Evolutionary conservation across 2,113 vertebrate genomes (phyloP).

Genomic region (Origma solitaria): DNA sequence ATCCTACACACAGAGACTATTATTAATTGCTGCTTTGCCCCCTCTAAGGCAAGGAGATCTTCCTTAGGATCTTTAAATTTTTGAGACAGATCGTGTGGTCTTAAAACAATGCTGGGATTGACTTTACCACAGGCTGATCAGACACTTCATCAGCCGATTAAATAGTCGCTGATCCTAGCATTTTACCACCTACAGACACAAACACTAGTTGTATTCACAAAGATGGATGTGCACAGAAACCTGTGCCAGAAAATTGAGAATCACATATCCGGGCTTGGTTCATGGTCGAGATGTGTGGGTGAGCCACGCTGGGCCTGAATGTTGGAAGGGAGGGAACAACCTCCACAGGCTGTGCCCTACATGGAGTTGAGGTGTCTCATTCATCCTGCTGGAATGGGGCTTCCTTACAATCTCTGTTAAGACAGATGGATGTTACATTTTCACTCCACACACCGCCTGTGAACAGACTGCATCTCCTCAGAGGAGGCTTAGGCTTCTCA

Average conservation of each 20-base stretch:
- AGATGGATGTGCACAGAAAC: neutral
- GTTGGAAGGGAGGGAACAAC: fast-evolving
- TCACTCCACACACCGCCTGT: neutral
- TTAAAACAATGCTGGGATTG: neutral
- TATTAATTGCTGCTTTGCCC: neutral
- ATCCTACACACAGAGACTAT: neutral
- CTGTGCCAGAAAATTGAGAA: neutral
- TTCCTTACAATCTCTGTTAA: fast-evolving
- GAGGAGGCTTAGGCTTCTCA: neutral
- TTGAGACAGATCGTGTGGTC: neutral
- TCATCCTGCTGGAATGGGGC: fast-evolving
- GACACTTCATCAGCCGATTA: neutral
- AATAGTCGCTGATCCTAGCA: neutral
- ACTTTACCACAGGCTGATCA: neutral
- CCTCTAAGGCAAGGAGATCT: neutral
- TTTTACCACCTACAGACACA: neutral
- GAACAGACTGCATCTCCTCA: neutral
- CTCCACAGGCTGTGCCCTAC: neutral
- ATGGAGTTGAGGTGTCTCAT: fast-evolving
- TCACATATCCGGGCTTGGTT: neutral
- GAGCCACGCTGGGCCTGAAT: fast-evolving
- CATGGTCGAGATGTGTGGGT: fast-evolving
- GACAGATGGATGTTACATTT: fast-evolving
- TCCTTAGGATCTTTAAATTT: neutral
- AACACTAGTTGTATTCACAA: neutral